These are phyloP conservation scores for Drosophila baimaii DNA, from an alignment of 1,140 invertebrate genomes.

Conservation along the genomic window DNA sequence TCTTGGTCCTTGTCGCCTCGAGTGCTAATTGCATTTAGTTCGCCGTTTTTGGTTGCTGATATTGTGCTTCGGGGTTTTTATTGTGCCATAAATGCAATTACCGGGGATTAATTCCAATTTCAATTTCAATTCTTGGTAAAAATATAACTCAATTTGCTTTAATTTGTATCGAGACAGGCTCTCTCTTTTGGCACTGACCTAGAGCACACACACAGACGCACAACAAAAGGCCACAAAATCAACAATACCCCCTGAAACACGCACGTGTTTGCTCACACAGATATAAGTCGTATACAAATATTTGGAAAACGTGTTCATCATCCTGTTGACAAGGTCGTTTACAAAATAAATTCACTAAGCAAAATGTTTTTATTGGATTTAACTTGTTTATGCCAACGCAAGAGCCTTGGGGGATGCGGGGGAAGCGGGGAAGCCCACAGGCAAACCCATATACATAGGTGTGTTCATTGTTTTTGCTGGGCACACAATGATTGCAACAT, in stretches of 20 bases:
- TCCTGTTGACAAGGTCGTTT: constrained; percentile 77
- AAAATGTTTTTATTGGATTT: constrained; percentile 77
- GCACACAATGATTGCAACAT: constrained; percentile 21
- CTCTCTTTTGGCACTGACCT: constrained; percentile 5
- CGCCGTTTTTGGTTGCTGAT: constrained; percentile 53
- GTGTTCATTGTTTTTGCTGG: constrained; percentile 28
- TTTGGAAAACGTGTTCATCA: constrained; percentile 78
- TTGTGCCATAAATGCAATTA: constrained; percentile 65
- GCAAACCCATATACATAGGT: constrained; percentile 20
- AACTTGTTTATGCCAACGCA: constrained; percentile 65
- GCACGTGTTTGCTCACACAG: constrained; percentile 24
- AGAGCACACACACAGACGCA: neutral
- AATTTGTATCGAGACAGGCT: constrained; percentile 9
- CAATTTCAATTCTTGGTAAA: neutral
- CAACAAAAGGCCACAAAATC: constrained; percentile 42
- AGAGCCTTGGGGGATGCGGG: constrained; percentile 18
- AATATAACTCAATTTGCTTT: constrained; percentile 3
- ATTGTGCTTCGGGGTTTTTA: constrained; percentile 61
- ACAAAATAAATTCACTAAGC: constrained; percentile 76
- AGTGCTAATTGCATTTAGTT: constrained; percentile 75
- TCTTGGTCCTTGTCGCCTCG: constrained; percentile 20
- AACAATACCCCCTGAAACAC: constrained; percentile 35
- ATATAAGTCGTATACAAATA: constrained; percentile 52
- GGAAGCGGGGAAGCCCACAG: neutral
- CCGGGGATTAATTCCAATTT: constrained; percentile 28